These are phyloP conservation scores for Neelides sp. DNA, from an alignment of 1,140 invertebrate species.

Conservation along the genomic window DNA sequence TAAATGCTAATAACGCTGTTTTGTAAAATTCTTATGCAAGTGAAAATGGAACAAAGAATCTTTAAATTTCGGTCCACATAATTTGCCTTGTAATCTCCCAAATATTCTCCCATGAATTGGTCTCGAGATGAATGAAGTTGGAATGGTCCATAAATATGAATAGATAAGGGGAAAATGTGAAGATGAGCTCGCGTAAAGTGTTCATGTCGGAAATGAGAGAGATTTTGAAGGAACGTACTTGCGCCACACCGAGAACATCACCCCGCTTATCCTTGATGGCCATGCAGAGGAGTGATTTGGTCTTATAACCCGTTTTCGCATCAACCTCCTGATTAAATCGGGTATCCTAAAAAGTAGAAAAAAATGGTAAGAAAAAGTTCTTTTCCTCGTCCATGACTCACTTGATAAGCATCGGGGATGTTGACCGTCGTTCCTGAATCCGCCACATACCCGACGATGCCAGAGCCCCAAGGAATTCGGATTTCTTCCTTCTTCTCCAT, in stretches of 20 bases:
- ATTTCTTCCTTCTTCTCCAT: conserved; percentile 87
- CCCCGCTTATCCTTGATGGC: conserved; percentile 87
- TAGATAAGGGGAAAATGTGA: too few species aligned
- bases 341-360: conserved; percentile 53
- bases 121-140: too few species aligned
- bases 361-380: conserved; percentile 2
- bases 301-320: conserved; percentile 80
- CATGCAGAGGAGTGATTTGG: conserved; percentile 82
- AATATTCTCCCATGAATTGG: too few species aligned
- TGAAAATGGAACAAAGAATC: too few species aligned
- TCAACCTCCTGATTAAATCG: conserved; percentile 90
- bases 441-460: conserved; percentile 87
- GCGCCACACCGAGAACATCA: conserved; percentile 89
- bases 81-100: too few species aligned
- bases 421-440: conserved; percentile 83
- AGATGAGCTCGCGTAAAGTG: too few species aligned
- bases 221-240: conserved; percentile 44
- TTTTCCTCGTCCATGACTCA: conserved; percentile 36
- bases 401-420: conserved; percentile 91
- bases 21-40: too few species aligned
- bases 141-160: too few species aligned
- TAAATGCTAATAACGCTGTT: too few species aligned
- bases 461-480: conserved; percentile 66
- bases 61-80: too few species aligned
- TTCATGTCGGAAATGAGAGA: too few species aligned